Evolutionary conservation across 2,888 invertebrate species (phyloP).

Genomic region (Meloe dianella): DNA sequence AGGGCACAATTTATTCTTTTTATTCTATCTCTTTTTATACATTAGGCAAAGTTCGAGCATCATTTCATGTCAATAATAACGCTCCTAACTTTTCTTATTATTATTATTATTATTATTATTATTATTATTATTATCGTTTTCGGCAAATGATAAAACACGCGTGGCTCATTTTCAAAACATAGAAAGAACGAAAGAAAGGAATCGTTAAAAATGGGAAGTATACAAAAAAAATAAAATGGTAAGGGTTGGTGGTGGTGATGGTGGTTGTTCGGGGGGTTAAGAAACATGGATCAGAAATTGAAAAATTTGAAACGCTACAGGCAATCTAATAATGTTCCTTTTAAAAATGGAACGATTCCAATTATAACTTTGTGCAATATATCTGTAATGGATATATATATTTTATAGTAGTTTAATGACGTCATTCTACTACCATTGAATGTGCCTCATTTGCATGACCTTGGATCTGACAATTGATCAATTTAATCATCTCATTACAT

Average conservation of each 20-base stretch:
- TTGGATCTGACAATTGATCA: no score
- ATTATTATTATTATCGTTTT: conserved; percentile 13
- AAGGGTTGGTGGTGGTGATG: not conserved
- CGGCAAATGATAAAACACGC: conserved; percentile 29
- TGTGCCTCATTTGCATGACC: no score
- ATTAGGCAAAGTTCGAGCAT: conserved; percentile 36
- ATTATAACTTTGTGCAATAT: not conserved
- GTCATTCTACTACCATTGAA: not conserved
- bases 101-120: conserved; percentile 43
- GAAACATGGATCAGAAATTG: conserved; percentile 3
- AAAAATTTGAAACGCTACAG: not conserved
- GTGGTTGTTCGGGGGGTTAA: not conserved
- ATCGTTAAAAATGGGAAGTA: not conserved
- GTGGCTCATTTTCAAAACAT: conserved; percentile 15
- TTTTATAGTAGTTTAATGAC: not conserved
- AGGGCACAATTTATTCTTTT: conserved; percentile 48
- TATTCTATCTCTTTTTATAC: conserved; percentile 16
- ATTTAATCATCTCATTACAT: no score
- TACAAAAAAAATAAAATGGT: not conserved
- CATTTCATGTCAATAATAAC: conserved; percentile 51
- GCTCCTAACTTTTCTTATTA: conserved; percentile 52
- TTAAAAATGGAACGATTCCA: conserved; percentile 3
- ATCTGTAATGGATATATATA: no score
- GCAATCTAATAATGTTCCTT: not conserved
- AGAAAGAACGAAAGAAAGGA: not conserved